Evolutionary conservation across 2,888 invertebrate species (phyloP).

Genomic region (Horisme vitalbata): DNA sequence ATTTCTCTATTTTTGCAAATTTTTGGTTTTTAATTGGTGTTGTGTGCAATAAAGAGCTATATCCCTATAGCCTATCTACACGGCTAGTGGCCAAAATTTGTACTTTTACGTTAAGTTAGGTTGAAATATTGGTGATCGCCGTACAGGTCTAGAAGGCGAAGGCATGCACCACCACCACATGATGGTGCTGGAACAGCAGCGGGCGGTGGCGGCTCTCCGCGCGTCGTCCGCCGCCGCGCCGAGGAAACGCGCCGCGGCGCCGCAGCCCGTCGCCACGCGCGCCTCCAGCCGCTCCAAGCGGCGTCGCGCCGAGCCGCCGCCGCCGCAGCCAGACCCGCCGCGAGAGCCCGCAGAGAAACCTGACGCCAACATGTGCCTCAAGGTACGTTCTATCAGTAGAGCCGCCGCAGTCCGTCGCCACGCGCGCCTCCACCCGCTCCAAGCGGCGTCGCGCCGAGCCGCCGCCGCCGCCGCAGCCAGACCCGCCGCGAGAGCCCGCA

Average conservation of each 20-base stretch:
- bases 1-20: too few relatives aligned
- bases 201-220: constrained; percentile 73
- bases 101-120: too few relatives aligned
- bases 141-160: constrained; percentile 74
- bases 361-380: constrained; percentile 93
- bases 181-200: constrained; percentile 82
- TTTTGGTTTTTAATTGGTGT: too few relatives aligned
- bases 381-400: constrained; percentile 63
- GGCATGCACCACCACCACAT: constrained; percentile 84
- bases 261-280: constrained; percentile 56
- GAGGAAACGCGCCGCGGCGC: constrained; percentile 58
- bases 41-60: too few relatives aligned
- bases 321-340: constrained; percentile 81
- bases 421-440: constrained; percentile 43
- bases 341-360: constrained; percentile 90
- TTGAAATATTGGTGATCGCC: not conserved
- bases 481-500: constrained; percentile 85
- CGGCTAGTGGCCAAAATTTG: too few relatives aligned
- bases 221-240: constrained; percentile 42
- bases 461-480: constrained; percentile 75
- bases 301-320: constrained; percentile 59
- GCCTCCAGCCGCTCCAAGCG: constrained; percentile 62
- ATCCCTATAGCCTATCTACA: too few relatives aligned
- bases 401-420: constrained; percentile 46
- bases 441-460: constrained; percentile 52